Base-by-base conservation (phyloP, 2,113 vertebrate genomes). In the Mustela lutreola region DNA sequence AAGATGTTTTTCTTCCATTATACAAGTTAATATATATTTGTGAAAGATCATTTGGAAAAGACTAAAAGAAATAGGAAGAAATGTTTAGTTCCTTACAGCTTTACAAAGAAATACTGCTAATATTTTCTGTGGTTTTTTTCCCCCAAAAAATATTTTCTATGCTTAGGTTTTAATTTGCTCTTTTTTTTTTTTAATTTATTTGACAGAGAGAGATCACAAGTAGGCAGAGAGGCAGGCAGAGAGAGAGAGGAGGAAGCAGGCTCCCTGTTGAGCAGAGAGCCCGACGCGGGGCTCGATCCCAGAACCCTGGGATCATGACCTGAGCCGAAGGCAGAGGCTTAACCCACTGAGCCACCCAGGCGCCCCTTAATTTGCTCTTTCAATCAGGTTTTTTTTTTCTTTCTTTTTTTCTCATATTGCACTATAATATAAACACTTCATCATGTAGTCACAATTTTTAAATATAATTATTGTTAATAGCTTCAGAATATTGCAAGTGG, bases 341-440 rank as follows among this genome's bases (percentile, higher is more conserved):
- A 39, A 39, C 39, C 39, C 39, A 39, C 39, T 39, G 39, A 39
- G 39, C 39, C 39, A 39, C 39, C 39, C 39, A 39, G 39, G 39
- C 39, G 39, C 39, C 39, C 39, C 39, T 96, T 63, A 71, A 62
- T 91, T n/a, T 86, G 4, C 18, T 87, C 36, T 60, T 65, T 67
- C 24, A 31, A 78, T 93, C 93, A 36, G 58, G 39, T 39, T 39
- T 81, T 93, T 96, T 58, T 89, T 93, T 76, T 71, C 83, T 70
- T 95, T 96, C 58, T 95, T 82, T 95, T 96, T 63, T 95, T 82
- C 93, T 71, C 53, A 95, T 82, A 42, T 88, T 83, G 33, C 12
- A 58, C 65, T 95, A 79, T 65, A 93, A 56, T 92, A 24, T 58
- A 93, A 87, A 50, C 33, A 86, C 24, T 19, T 82, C 48, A n/a